Base-by-base conservation (phyloP, 1,140 invertebrate genomes). In the Gryon sp. region DNA sequence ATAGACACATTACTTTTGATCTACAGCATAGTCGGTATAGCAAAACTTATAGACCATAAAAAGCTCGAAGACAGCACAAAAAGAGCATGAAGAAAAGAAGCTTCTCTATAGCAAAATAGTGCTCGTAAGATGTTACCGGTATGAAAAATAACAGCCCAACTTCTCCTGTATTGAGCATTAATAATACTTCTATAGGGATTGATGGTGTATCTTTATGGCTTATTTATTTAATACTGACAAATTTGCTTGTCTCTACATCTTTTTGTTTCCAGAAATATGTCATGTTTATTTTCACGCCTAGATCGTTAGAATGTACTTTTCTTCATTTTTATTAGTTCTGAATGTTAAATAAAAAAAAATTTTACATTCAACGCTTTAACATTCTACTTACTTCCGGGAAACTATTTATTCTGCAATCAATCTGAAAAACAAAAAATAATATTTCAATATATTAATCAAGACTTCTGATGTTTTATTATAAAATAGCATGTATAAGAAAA, bases 181-280 rank as follows among this genome's bases (percentile, higher is more conserved):
- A n/a, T n/a, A n/a, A 88, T 88, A 85, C 79, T 83, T 83, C 81
- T 69, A 77, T 81, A 62, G 80, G 82, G 82, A 88, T 88, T 85
- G 85, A 88, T 88, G 85, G 84, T 85, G 73, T 70, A 68, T 79
- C 79, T 88, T 88, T 87, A 88, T 88, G 86, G 83, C 82, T 87
- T 87, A 87, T 87, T 89, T 87, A 88, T 88, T 87, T 88, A 88
- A 88, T 87, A 86, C 86, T 86, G 86, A 88, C 87, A 88, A 88
- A 88, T 88, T 87, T 81, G 76, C 80, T 81, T 65, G 62, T 79
- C 68, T 63, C 40, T 34, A 20, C 50, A 32, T 78, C 59, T 26
- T 32, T 7, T 53, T 36, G 12, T 24, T 5, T 53, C 43, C 32
- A 11, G 16, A n/a, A n/a, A n/a, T n/a, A n/a, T n/a, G n/a, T n/a